Base-by-base conservation (phyloP, 1,140 invertebrate genomes). In the Latrodectus geometricus region DNA sequence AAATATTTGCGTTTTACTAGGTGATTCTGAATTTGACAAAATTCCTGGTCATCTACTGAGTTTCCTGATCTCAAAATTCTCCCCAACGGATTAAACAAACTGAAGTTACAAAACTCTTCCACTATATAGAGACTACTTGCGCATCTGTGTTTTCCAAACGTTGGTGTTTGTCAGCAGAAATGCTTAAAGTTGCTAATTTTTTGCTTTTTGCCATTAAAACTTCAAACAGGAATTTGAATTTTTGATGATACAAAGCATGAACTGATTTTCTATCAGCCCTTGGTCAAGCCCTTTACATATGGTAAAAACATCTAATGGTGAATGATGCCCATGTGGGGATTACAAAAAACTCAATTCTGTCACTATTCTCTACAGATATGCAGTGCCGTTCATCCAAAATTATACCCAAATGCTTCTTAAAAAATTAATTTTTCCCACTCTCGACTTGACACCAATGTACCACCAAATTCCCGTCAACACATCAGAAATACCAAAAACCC, bases 271-370 rank as follows among this genome's bases (percentile, higher is more conserved):
- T 0, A 90, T 89, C 15, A 90, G 90, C 79, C 79, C 90, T 35
- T 93, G 92, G 92, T 89, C 92, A 20, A 91, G 90, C 4, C 91
- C 91, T 35, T 80, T 92, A 8, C 90, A 92, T 81, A 89, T 93
- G 70, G 91, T 91, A 0, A 88, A 88, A n/a, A 93, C 93, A 82
- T 88, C 89, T 77, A 88, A 90, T 82, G 91, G 90, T 8, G 81
- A 84, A 11, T 9, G 89, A 88, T 86, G 92, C 48, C 88, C 90
- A 0, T 91, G 90, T 83, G 91, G 92, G 0, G 92, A 93, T 88
- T 93, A 92, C 86, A 87, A 91, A 8, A 61, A 75, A 15, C 84
- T 93, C 0, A 93, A 93, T 88, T 66, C 54, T 56, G 14, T 9
- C 54, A 56, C 54, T 8, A 56, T 56, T 9, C 14, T 14, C 8